A percentile compares a stretch with the other conserved stretches of the same genome.
Evolutionary conservation across 2,113 vertebrate species (phyloP).

Genomic region (Psilopsiagon aymara): DNA sequence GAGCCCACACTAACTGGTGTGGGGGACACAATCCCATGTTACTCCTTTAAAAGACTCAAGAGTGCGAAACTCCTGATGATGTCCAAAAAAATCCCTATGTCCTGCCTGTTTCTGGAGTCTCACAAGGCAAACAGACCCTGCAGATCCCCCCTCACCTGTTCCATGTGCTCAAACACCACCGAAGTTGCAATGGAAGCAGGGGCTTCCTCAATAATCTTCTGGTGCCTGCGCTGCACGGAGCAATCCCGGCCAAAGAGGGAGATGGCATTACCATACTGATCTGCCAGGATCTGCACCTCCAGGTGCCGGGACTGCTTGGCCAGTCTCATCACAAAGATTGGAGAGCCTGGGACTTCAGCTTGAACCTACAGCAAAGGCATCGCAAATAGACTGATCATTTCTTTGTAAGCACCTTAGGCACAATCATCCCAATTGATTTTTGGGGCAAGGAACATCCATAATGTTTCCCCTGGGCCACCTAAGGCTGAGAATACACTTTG

Average conservation of each 20-base stretch:
- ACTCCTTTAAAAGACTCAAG: not conserved
- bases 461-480: not conserved
- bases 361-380: constrained; percentile 83
- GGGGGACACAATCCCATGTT: accelerated
- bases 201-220: constrained; percentile 98
- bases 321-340: constrained; percentile 96
- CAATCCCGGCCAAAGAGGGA: constrained; percentile 97
- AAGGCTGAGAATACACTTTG: not conserved
- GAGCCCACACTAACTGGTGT: not conserved
- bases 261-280: constrained; percentile 96
- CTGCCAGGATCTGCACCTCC: constrained; percentile 96
- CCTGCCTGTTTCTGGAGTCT: not conserved
- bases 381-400: accelerated
- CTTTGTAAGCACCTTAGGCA: not conserved
- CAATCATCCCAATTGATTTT: not conserved
- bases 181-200: constrained; percentile 92
- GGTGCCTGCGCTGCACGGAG: constrained; percentile 95
- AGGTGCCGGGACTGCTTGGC: constrained; percentile 96
- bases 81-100: not conserved
- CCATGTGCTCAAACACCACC: constrained; percentile 95
- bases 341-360: constrained; percentile 94
- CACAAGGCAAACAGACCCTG: not conserved
- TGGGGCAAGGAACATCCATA: not conserved
- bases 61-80: accelerated
- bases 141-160: constrained; percentile 80